These are phyloP conservation scores for Hydropsyche tenuis DNA, from an alignment of 1,140 invertebrate species.

Conservation along the genomic window DNA sequence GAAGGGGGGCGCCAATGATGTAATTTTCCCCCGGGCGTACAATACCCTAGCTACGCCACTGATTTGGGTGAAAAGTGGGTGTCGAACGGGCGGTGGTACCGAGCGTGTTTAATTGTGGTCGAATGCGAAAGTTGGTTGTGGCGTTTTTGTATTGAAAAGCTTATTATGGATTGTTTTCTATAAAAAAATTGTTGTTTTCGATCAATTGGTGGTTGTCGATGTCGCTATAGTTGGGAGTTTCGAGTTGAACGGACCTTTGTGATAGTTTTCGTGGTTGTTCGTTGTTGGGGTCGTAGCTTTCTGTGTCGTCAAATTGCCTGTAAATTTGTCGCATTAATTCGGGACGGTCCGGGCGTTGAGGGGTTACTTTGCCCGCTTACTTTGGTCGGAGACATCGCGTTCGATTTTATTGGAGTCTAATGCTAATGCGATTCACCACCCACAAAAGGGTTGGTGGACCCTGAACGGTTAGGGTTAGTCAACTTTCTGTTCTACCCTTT, in stretches of 20 bases:
- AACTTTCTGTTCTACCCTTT: no score
- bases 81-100: no score
- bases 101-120: conserved; percentile 2
- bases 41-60: no score
- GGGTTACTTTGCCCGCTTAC: background rate
- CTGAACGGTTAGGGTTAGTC: background rate
- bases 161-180: no score
- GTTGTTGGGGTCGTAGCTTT: background rate
- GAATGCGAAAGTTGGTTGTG: background rate
- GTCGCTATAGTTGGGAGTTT: no score
- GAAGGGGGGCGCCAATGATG: no score
- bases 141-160: background rate
- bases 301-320: conserved; percentile 34
- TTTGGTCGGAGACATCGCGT: conserved; percentile 31
- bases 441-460: conserved; percentile 5
- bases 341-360: conserved; percentile 3
- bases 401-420: conserved; percentile 46
- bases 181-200: no score
- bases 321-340: conserved; percentile 42
- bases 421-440: conserved; percentile 29
- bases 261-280: no score
- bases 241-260: no score
- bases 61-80: no score
- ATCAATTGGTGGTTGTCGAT: no score
- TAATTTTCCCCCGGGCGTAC: no score